Evolutionary conservation across 2,888 invertebrate genomes (phyloP).

Genomic region (Ethmia dodecea): DNA sequence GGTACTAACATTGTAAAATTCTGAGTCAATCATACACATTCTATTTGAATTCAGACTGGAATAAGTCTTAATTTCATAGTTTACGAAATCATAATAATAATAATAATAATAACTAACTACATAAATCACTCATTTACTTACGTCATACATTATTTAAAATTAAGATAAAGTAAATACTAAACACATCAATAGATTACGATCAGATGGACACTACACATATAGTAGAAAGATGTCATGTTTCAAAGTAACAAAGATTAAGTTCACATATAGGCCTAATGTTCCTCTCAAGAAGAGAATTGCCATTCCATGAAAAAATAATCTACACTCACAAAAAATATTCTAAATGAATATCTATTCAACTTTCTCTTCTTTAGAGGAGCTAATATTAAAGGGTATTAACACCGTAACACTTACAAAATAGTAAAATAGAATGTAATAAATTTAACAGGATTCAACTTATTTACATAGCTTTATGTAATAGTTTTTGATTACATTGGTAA

Average conservation of each 20-base stretch:
- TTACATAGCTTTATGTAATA: conserved; percentile 50
- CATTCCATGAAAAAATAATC: conserved; percentile 1
- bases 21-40: too few relatives aligned
- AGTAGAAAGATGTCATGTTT: conserved; percentile 25
- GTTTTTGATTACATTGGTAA: conserved; percentile 14
- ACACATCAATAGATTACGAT: neutral
- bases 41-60: too few relatives aligned
- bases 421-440: conserved; percentile 76
- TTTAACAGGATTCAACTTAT: conserved; percentile 75
- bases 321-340: conserved; percentile 8
- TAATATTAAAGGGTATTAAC: conserved; percentile 62
- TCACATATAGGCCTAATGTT: conserved; percentile 56
- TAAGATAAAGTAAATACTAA: neutral
- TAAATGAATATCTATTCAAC: conserved; percentile 11
- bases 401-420: conserved; percentile 71
- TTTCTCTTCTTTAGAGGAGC: conserved; percentile 50
- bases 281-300: conserved; percentile 43
- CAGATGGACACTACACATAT: conserved; percentile 1
- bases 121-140: neutral
- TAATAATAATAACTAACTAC: neutral
- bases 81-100: too few relatives aligned
- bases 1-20: too few relatives aligned
- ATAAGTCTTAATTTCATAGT: neutral
- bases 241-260: conserved; percentile 39
- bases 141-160: neutral